Percentiles rank a stretch among this genome's conserved stretches.
Conservation (phyloP, 2,797 vertebrate genomes). For the Sebastes taczanowskii region DNA sequence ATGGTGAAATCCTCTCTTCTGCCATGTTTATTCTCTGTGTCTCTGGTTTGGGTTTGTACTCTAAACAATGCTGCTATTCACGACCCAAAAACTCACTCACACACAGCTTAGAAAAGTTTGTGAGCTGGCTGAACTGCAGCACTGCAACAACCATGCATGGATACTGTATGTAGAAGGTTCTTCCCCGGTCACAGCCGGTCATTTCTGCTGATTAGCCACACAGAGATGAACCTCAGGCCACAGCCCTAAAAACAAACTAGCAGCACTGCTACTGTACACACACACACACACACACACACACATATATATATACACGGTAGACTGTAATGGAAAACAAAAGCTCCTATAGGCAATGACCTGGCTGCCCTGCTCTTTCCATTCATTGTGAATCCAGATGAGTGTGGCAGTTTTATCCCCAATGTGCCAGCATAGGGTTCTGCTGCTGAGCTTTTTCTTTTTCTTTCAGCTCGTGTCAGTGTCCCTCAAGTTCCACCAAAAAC, state of each 20-base stretch:
- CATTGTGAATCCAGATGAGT: constrained; percentile 66
- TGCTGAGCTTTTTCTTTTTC: constrained; percentile 29
- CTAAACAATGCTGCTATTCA: constrained; percentile 50
- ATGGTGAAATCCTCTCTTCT: not conserved
- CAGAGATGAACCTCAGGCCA: constrained; percentile 71
- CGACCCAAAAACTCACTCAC: not conserved
- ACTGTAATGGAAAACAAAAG: constrained; percentile 73
- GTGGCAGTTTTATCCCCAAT: constrained; percentile 45
- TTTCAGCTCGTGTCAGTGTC: constrained; percentile 9
- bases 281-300: not conserved
- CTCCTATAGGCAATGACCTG: constrained; percentile 56
- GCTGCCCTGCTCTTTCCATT: constrained; percentile 64
- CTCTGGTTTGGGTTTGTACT: constrained; percentile 6
- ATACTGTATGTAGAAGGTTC: constrained; percentile 75
- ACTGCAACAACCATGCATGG: constrained; percentile 45
- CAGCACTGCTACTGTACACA: constrained; percentile 48
- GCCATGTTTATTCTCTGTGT: constrained; percentile 21
- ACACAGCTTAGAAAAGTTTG: constrained; percentile 30
- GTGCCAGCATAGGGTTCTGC: constrained; percentile 20
- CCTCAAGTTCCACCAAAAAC: constrained; percentile 3
- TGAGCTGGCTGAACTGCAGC: constrained; percentile 24
- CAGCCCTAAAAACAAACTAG: constrained; percentile 74
- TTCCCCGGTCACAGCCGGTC: constrained; percentile 43
- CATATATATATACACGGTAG: constrained; percentile 4
- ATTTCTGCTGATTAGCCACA: constrained; percentile 78